Evolutionary conservation across 2,113 vertebrate genomes (phyloP).

Genomic region (Chinchilla lanigera): DNA sequence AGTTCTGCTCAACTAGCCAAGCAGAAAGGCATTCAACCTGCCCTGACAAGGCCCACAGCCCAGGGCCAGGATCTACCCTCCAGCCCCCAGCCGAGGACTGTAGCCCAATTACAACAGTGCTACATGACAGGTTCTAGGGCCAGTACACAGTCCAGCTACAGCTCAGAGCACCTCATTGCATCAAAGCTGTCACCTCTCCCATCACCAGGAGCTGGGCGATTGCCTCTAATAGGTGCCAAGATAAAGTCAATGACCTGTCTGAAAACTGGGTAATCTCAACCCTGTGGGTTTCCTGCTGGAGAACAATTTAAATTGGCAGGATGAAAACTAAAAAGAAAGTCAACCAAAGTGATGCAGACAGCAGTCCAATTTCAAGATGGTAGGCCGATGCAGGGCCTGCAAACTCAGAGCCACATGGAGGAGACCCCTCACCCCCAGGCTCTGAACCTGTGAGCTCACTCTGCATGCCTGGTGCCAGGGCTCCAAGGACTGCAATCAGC

Average conservation of each 20-base stretch:
- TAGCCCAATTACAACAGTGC: constrained; percentile 82
- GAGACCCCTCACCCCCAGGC: too few species aligned
- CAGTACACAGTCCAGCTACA: constrained; percentile 59
- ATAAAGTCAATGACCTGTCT: constrained; percentile 84
- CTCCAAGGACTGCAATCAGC: fast-evolving
- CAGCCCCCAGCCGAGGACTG: constrained; percentile 68
- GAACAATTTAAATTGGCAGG: constrained; percentile 17
- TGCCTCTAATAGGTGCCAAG: constrained; percentile 84
- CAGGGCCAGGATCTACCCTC: background rate
- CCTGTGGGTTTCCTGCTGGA: constrained; percentile 56
- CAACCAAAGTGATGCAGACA: constrained; percentile 18
- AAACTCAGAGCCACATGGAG: background rate
- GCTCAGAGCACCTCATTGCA: constrained; percentile 74
- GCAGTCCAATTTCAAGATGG: background rate
- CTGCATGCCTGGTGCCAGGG: background rate
- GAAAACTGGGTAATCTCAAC: constrained; percentile 73
- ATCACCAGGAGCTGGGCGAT: constrained; percentile 77
- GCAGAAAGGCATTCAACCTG: constrained; percentile 55
- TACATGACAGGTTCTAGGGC: constrained; percentile 74
- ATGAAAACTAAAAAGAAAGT: background rate
- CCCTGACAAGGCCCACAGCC: background rate
- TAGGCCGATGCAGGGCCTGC: background rate
- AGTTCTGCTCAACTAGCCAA: background rate
- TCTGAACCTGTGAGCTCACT: fast-evolving
- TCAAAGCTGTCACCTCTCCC: constrained; percentile 83